A percentile compares a stretch with the other conserved stretches of the same genome.
Conservation (phyloP, 2,888 invertebrate species). For the Lasius fuliginosus region DNA sequence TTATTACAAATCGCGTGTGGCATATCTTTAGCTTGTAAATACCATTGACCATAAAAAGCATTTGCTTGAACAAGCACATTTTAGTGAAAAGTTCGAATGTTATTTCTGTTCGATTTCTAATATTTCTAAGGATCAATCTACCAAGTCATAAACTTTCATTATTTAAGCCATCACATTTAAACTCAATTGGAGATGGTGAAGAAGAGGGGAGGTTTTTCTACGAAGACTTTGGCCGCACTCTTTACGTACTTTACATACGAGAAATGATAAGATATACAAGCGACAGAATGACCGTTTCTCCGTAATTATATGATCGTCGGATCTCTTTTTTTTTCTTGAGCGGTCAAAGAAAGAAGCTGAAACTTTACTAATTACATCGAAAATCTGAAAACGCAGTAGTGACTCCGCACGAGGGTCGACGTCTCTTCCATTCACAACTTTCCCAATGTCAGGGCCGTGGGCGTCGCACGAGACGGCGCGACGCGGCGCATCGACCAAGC, state of each 20-base stretch:
- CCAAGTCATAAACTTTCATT: no score
- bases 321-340: not conserved
- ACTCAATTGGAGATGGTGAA: no score
- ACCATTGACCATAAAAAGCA: no score
- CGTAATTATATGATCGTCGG: not conserved
- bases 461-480: constrained; percentile 58
- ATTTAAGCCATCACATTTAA: no score
- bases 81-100: no score
- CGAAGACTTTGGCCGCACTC: no score
- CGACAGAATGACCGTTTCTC: not conserved
- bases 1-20: no score
- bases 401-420: constrained; percentile 44
- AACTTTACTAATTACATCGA: constrained; percentile 39
- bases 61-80: no score
- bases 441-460: constrained; percentile 62
- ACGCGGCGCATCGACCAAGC: constrained; percentile 52
- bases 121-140: no score
- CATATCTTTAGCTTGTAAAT: no score
- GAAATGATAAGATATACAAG: not conserved
- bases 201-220: no score
- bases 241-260: not conserved
- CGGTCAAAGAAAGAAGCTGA: not conserved
- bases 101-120: no score
- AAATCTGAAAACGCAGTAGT: constrained; percentile 21
- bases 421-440: constrained; percentile 59